Conservation (phyloP, 2,888 invertebrate genomes). For the Mythimna ferrago region DNA sequence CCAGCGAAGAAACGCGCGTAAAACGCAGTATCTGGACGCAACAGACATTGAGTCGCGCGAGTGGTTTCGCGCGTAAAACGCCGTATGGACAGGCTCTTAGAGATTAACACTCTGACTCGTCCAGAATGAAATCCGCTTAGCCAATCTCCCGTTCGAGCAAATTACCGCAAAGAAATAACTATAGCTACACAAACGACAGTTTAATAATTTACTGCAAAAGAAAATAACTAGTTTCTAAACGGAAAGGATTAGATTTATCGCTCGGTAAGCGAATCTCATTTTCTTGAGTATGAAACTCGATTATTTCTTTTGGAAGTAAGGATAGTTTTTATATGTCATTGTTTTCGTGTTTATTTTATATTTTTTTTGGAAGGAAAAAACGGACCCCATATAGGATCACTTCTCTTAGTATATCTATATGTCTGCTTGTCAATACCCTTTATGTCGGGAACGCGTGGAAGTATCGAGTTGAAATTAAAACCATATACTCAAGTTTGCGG, state of each 20-base stretch:
- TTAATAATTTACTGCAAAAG: constrained; percentile 42
- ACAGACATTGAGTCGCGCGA: too few species aligned
- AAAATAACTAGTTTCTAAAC: constrained; percentile 49
- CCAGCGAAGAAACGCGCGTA: too few species aligned
- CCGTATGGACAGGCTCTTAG: not conserved
- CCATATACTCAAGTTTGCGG: too few species aligned
- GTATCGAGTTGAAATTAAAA: too few species aligned
- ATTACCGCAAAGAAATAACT: constrained; percentile 21
- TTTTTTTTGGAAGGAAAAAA: too few species aligned
- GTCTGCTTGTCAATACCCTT: too few species aligned
- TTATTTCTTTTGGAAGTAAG: constrained; percentile 39
- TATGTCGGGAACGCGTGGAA: too few species aligned
- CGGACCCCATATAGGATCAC: too few species aligned
- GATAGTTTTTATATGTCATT: not conserved
- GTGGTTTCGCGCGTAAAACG: too few species aligned
- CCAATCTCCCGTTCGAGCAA: constrained; percentile 14
- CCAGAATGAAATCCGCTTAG: constrained; percentile 34
- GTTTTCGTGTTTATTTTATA: too few species aligned
- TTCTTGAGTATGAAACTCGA: constrained; percentile 20
- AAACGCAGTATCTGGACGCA: too few species aligned
- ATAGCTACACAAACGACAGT: constrained; percentile 16
- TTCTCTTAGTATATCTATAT: too few species aligned
- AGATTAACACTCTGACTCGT: constrained; percentile 28
- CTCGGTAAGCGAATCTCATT: constrained; percentile 53
- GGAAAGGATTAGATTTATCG: constrained; percentile 55